Conservation (phyloP, 2,797 vertebrate species). For the Sebastolobus alascanus region DNA sequence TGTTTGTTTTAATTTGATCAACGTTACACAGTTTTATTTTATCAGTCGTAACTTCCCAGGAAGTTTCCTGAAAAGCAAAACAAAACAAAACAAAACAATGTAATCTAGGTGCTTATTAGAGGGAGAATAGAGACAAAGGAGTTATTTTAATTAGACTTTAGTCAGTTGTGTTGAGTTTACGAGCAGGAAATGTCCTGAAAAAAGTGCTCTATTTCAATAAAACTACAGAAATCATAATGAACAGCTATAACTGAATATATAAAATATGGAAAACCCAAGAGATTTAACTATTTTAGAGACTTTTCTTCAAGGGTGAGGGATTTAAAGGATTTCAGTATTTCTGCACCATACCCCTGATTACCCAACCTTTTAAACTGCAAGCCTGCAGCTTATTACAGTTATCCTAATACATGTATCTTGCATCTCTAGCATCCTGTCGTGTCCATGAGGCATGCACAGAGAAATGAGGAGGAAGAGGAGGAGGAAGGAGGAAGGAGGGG, state of each 20-base stretch:
- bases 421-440: constrained; percentile 42
- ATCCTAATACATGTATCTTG: constrained; percentile 9
- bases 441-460: constrained; percentile 58
- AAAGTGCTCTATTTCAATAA: no score
- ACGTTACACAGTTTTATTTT: neutral
- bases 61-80: neutral
- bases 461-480: constrained; percentile 8
- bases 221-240: neutral
- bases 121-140: neutral
- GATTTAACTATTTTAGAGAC: neutral
- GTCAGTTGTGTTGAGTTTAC: neutral
- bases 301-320: neutral
- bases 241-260: neutral
- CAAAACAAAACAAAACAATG: neutral
- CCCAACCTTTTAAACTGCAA: neutral
- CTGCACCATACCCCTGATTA: neutral
- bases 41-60: neutral
- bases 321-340: neutral
- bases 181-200: neutral
- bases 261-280: neutral
- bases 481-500: constrained; percentile 1
- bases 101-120: neutral
- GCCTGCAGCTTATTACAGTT: neutral
- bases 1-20: neutral
- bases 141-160: neutral